Evolutionary conservation across 2,797 vertebrate species (phyloP).

Genomic region (Trematomus bernacchii): DNA sequence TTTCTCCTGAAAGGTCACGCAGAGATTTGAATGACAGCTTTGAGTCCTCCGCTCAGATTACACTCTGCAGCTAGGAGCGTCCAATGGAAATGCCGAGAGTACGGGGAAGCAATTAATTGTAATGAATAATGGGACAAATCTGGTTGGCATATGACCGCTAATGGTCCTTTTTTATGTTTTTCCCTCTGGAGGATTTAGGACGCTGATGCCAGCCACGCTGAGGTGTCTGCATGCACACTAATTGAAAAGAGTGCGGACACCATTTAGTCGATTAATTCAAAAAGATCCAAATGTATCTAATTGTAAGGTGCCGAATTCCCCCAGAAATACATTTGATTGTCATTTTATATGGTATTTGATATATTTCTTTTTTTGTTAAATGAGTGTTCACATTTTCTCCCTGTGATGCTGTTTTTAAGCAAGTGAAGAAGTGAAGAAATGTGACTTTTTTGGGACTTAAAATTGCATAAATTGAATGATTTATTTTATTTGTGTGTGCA

Average conservation of each 20-base stretch:
- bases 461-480: too few species aligned
- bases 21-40: conserved; percentile 95
- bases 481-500: too few species aligned
- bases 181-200: conserved; percentile 89
- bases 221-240: conserved; percentile 51
- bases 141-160: conserved; percentile 92
- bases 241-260: conserved; percentile 55
- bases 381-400: not conserved
- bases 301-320: not conserved
- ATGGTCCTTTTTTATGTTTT: conserved; percentile 82
- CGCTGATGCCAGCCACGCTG: conserved; percentile 79
- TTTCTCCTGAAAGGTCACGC: conserved; percentile 94
- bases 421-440: too few species aligned
- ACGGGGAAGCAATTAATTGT: conserved; percentile 93
- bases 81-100: conserved; percentile 87
- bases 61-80: conserved; percentile 86
- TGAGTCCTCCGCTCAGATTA: conserved; percentile 91
- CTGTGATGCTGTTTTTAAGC: not conserved
- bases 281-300: not conserved
- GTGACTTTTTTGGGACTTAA: too few species aligned
- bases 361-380: not conserved
- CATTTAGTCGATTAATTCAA: not conserved
- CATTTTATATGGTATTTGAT: too few species aligned
- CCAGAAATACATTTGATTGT: not conserved
- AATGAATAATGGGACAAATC: conserved; percentile 96